Percentiles rank a stretch among this genome's conserved stretches.
Evolutionary conservation across 1,140 invertebrate genomes (phyloP).

Genomic region (Drosophila paulistorum): DNA sequence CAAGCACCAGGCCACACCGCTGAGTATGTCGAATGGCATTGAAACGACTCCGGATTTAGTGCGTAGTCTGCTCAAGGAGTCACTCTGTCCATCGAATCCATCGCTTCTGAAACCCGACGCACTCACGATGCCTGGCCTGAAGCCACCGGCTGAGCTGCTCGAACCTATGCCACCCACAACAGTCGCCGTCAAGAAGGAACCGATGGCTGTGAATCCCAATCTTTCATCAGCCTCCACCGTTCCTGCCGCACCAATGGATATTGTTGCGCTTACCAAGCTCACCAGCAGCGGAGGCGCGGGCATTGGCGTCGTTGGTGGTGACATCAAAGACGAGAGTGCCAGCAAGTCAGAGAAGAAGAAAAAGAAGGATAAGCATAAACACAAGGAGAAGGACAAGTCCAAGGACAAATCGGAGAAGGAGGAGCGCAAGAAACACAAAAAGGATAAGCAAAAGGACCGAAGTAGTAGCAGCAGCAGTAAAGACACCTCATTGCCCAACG

Average conservation of each 20-base stretch:
- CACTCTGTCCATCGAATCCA: slow-evolving; percentile 65
- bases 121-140: slow-evolving; percentile 64
- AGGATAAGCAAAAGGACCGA: slow-evolving; percentile 85
- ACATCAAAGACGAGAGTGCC: slow-evolving; percentile 80
- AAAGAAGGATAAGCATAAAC: slow-evolving; percentile 87
- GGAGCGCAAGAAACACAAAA: slow-evolving; percentile 87
- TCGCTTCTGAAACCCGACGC: slow-evolving; percentile 72
- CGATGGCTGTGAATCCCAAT: slow-evolving; percentile 20
- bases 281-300: slow-evolving; percentile 12
- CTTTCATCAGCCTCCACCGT: background rate
- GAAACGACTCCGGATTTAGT: slow-evolving; percentile 82
- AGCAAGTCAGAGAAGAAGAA: slow-evolving; percentile 84
- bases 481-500: slow-evolving; percentile 66
- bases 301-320: slow-evolving; percentile 7
- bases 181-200: slow-evolving; percentile 56
- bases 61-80: slow-evolving; percentile 78
- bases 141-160: slow-evolving; percentile 70
- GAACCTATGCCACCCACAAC: slow-evolving; percentile 56
- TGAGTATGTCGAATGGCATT: slow-evolving; percentile 75
- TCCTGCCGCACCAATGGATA: slow-evolving; percentile 30
- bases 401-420: slow-evolving; percentile 84
- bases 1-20: slow-evolving; percentile 49
- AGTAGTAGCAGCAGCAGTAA: slow-evolving; percentile 78
- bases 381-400: slow-evolving; percentile 88
- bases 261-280: slow-evolving; percentile 57